Evolutionary conservation across 2,113 vertebrate genomes (phyloP).

Genomic region (Acanthisitta chloris): DNA sequence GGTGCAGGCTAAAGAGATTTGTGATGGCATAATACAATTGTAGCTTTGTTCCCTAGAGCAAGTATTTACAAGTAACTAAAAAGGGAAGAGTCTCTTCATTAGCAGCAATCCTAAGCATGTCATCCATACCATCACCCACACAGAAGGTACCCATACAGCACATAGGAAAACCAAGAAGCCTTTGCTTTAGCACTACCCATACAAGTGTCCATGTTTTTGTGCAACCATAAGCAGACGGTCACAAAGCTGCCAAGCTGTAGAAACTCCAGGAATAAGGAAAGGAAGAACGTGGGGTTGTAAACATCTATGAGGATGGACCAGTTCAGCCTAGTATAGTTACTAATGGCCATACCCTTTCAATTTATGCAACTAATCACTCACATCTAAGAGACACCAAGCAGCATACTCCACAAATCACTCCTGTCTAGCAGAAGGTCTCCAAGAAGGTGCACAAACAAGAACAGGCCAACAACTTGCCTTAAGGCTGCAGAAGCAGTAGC

Average conservation of each 20-base stretch:
- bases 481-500: not conserved
- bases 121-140: not conserved
- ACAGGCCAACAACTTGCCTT: not conserved
- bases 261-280: not conserved
- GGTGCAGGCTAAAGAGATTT: not conserved
- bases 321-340: not conserved
- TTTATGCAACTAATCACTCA: not conserved
- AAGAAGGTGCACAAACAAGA: not conserved
- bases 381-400: not conserved
- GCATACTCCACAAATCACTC: not conserved
- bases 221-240: not conserved
- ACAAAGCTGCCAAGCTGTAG: not conserved
- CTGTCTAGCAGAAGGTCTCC: not conserved
- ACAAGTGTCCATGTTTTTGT: not conserved
- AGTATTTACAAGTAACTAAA: not conserved
- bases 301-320: not conserved
- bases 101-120: not conserved
- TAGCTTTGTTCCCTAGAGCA: not conserved
- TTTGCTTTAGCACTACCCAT: not conserved
- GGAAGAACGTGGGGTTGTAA: not conserved
- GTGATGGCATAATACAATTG: not conserved
- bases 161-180: not conserved
- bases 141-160: not conserved
- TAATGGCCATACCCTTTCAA: not conserved
- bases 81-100: not conserved